phyloP scores from a whole-genome alignment of 2,888 invertebrate species.

The Trichogramma dendrolimi region DNA sequence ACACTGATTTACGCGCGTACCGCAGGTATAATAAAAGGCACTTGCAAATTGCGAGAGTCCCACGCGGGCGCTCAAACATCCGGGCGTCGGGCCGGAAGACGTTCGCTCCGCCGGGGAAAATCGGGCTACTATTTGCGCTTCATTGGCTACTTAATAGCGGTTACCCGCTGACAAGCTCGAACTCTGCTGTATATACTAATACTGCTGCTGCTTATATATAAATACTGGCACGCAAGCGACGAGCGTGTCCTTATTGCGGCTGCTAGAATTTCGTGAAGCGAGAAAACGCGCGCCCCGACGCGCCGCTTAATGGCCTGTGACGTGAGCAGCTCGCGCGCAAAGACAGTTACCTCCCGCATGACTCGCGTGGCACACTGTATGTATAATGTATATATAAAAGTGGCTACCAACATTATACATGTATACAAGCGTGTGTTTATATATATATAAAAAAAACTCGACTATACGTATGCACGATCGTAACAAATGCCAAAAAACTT shows the following conservation, averaged over 20 bases:
- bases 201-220: no score
- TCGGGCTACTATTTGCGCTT: constrained; percentile 44
- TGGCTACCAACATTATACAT: no score
- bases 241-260: constrained; percentile 45
- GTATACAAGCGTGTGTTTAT: no score
- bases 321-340: constrained; percentile 15
- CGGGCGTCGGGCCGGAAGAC: constrained; percentile 1
- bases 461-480: no score
- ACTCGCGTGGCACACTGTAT: no score
- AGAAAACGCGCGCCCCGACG: constrained; percentile 27
- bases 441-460: no score
- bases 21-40: constrained; percentile 22
- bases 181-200: constrained; percentile 3
- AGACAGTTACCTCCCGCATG: no score
- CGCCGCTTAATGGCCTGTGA: constrained; percentile 48
- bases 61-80: neutral
- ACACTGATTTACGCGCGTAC: neutral
- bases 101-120: constrained; percentile 40
- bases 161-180: constrained; percentile 46
- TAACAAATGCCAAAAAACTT: no score
- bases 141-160: constrained; percentile 51
- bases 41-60: neutral
- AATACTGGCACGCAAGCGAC: no score
- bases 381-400: no score
- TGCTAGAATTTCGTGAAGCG: constrained; percentile 15